A percentile compares a stretch with the other conserved stretches of the same genome.
These are phyloP conservation scores for Notocelia uddmanniana DNA, from an alignment of 2,888 invertebrate genomes.

Conservation along the genomic window DNA sequence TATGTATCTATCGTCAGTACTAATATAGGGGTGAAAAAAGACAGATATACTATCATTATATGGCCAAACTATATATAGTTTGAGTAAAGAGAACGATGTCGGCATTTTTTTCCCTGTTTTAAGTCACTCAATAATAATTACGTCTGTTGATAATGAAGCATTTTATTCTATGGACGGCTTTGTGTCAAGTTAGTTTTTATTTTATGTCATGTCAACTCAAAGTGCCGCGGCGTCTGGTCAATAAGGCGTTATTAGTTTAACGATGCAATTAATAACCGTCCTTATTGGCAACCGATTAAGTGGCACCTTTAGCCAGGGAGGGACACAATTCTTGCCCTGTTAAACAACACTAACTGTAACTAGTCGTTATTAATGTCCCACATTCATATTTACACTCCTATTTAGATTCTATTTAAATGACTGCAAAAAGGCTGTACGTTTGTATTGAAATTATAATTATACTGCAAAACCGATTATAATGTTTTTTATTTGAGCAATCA, in stretches of 20 bases:
- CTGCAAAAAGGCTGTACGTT: neutral
- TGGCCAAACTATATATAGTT: no score
- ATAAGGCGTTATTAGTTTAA: neutral
- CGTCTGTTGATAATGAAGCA: no score
- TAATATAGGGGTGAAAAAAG: no score
- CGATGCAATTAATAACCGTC: neutral
- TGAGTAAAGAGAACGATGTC: no score
- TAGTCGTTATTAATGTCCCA: neutral
- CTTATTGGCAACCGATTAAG: slow-evolving; percentile 1
- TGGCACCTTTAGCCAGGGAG: neutral
- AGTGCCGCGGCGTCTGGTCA: neutral
- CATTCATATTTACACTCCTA: neutral
- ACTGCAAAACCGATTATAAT: neutral
- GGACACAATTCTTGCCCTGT: neutral
- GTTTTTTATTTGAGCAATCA: neutral
- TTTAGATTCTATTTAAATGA: neutral
- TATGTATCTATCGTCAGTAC: no score
- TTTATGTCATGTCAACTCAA: neutral
- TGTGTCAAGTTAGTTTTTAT: neutral
- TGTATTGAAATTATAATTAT: neutral
- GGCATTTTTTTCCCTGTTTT: no score
- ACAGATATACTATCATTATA: no score
- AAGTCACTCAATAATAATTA: no score
- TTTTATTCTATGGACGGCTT: neutral
- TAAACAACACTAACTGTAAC: neutral